A percentile compares a stretch with the other conserved stretches of the same genome.
These are phyloP conservation scores for Tinea trinotella DNA, from an alignment of 2,888 invertebrate genomes.

Conservation along the genomic window DNA sequence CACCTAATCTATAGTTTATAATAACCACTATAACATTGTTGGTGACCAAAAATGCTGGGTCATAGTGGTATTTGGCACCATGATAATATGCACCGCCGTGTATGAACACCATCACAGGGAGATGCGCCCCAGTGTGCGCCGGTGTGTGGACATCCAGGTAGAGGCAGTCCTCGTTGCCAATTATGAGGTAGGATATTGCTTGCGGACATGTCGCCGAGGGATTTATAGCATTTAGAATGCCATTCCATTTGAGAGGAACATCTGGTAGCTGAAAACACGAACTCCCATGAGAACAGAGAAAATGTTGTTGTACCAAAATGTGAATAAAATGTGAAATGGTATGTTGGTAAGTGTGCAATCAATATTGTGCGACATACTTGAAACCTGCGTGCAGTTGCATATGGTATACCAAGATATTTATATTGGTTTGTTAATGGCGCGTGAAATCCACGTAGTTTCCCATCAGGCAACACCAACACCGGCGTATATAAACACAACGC, in stretches of 20 bases:
- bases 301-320: too few species aligned
- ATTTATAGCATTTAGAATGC: slow-evolving; percentile 39
- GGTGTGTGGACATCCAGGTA: slow-evolving; percentile 44
- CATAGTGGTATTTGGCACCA: slow-evolving; percentile 54
- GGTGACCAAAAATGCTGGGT: slow-evolving; percentile 52
- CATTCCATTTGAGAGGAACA: slow-evolving; percentile 41
- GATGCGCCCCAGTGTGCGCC: slow-evolving; percentile 22
- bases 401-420: slow-evolving; percentile 55
- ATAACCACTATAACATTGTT: slow-evolving; percentile 47
- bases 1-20: slow-evolving; percentile 53
- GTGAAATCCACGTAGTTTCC: slow-evolving; percentile 42
- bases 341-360: too few species aligned
- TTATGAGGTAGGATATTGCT: slow-evolving; percentile 32
- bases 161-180: slow-evolving; percentile 51
- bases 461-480: slow-evolving; percentile 39
- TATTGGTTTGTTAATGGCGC: slow-evolving; percentile 39
- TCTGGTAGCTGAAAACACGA: slow-evolving; percentile 38
- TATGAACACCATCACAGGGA: slow-evolving; percentile 54
- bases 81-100: slow-evolving; percentile 61
- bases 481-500: slow-evolving; percentile 33
- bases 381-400: slow-evolving; percentile 49
- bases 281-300: too few species aligned
- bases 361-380: too few species aligned
- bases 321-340: too few species aligned
- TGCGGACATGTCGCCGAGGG: slow-evolving; percentile 45